Evolutionary conservation across 2,113 vertebrate genomes (phyloP).

Genomic region (Dromiciops gliroides): DNA sequence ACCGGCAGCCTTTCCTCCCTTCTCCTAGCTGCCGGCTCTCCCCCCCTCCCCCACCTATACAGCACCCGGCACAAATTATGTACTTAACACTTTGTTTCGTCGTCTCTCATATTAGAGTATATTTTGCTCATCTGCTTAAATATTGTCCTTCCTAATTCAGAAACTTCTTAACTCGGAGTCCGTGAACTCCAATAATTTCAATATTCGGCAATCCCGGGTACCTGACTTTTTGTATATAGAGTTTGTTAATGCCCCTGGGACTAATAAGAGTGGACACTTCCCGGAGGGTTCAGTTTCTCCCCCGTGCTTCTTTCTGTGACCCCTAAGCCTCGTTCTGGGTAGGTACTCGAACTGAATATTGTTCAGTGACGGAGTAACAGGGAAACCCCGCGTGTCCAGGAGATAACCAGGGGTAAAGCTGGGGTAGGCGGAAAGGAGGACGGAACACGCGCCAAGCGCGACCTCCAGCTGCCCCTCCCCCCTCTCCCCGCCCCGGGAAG

Average conservation of each 20-base stretch:
- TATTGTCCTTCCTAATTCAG: not conserved
- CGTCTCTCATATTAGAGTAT: not conserved
- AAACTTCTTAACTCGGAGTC: not conserved
- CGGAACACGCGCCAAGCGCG: not conserved
- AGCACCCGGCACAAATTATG: no score
- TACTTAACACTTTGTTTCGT: not conserved
- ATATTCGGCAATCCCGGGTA: no score
- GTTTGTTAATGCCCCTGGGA: no score
- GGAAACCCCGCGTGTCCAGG: not conserved
- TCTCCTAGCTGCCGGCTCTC: no score
- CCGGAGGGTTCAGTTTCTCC: no score
- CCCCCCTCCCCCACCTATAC: no score
- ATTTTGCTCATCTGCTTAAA: not conserved
- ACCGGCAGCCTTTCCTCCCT: no score
- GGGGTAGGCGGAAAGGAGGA: not conserved
- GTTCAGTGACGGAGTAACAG: not conserved
- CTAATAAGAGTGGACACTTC: not conserved
- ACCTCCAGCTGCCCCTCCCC: not conserved
- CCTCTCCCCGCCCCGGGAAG: not conserved
- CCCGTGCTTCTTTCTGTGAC: not conserved
- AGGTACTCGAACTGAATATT: not conserved
- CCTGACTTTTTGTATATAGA: not conserved
- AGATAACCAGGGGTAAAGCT: not conserved
- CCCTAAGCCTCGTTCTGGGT: no score
- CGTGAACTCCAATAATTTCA: not conserved